A percentile compares a stretch with the other conserved stretches of the same genome.
phyloP scores from a whole-genome alignment of 1,140 invertebrate genomes.

The Microplitis demolitor region DNA sequence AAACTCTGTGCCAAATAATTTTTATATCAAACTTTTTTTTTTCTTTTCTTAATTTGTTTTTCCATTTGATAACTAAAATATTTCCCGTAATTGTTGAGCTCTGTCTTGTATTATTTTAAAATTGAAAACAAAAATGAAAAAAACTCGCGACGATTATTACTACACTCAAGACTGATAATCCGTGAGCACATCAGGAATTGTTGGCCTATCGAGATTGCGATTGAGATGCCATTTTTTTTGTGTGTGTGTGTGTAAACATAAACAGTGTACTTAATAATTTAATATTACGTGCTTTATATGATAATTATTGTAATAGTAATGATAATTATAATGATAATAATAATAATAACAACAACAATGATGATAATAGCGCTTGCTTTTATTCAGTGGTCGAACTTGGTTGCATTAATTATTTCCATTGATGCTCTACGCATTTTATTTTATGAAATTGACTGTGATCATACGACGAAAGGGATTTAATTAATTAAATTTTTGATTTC shows the following conservation, averaged over 20 bases:
- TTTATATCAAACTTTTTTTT: background rate
- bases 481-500: slow-evolving; percentile 1
- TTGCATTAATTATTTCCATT: background rate
- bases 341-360: no score
- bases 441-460: slow-evolving; percentile 51
- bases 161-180: slow-evolving; percentile 10
- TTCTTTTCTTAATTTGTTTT: background rate
- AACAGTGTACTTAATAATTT: slow-evolving; percentile 8
- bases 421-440: slow-evolving; percentile 40
- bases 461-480: slow-evolving; percentile 34
- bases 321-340: no score
- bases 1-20: slow-evolving; percentile 16
- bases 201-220: slow-evolving; percentile 5
- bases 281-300: background rate
- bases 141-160: slow-evolving; percentile 4
- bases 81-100: background rate
- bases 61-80: background rate
- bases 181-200: background rate
- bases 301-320: background rate
- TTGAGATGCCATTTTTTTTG: background rate
- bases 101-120: background rate
- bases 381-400: background rate
- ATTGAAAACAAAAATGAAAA: background rate
- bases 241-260: background rate
- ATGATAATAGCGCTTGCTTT: background rate